These are phyloP conservation scores for Lipophrys pholis DNA, from an alignment of 2,113 vertebrate species.

Conservation along the genomic window DNA sequence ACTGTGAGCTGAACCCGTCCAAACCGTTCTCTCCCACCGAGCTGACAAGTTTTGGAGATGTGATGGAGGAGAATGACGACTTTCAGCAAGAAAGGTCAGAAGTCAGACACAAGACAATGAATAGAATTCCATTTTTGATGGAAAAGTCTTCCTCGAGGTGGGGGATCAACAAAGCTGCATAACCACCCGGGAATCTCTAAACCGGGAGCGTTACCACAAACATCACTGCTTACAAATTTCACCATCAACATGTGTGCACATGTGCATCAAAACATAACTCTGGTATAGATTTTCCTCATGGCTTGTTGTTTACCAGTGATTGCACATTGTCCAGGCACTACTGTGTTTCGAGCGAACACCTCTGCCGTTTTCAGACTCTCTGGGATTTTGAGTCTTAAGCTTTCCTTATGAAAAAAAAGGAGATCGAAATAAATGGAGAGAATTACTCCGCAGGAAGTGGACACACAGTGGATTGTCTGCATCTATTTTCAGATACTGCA, in stretches of 20 bases:
- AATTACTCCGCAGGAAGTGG: not conserved
- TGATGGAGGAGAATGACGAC: not conserved
- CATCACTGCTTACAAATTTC: constrained; percentile 4
- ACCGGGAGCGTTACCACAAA: not conserved
- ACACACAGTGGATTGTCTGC: not conserved
- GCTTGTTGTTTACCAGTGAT: constrained; percentile 26
- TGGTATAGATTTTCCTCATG: constrained; percentile 5
- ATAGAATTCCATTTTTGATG: not conserved
- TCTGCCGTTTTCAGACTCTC: not conserved
- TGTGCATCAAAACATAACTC: constrained; percentile 40
- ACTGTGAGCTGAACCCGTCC: not conserved
- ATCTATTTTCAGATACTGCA: not conserved
- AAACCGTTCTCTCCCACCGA: constrained; percentile 4
- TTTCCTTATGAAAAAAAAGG: not conserved
- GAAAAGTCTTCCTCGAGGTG: not conserved
- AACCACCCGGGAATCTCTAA: not conserved
- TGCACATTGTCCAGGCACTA: constrained; percentile 35
- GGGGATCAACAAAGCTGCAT: not conserved
- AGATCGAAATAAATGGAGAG: not conserved
- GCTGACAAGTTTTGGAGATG: not conserved
- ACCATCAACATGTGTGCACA: constrained; percentile 4
- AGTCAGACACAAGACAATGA: constrained; percentile 31
- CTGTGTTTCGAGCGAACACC: constrained; percentile 6
- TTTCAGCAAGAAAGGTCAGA: constrained; percentile 31
- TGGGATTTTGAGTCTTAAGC: not conserved